Evolutionary conservation across 2,113 vertebrate species (phyloP).

Genomic region (Lepus timidus): DNA sequence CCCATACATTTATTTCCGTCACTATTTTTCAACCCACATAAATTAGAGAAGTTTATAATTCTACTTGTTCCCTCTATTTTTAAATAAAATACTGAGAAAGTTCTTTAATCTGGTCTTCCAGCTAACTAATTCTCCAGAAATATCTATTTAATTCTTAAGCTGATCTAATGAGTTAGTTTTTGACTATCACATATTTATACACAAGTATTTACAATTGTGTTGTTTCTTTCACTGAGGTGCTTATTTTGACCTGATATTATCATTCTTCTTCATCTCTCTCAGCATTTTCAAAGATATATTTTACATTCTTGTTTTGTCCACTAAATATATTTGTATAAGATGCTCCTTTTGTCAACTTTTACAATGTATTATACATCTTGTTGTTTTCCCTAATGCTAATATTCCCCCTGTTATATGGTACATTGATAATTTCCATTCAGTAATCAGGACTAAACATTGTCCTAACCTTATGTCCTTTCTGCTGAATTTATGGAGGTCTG

Average conservation of each 20-base stretch:
- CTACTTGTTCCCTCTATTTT: background rate
- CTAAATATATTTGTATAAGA: background rate
- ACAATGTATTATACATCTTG: background rate
- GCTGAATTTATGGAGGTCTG: background rate
- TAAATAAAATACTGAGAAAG: background rate
- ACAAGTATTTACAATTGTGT: background rate
- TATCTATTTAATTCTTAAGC: conserved; percentile 3
- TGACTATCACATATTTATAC: background rate
- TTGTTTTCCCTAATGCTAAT: background rate
- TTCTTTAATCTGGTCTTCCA: background rate
- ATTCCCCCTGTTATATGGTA: background rate
- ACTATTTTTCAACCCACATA: background rate
- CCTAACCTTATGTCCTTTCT: background rate
- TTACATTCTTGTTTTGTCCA: background rate
- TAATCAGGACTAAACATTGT: background rate
- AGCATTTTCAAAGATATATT: background rate
- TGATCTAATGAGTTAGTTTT: background rate
- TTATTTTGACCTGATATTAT: background rate
- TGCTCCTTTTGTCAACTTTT: background rate
- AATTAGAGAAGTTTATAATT: background rate
- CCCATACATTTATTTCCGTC: background rate
- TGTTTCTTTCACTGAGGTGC: background rate
- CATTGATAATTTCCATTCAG: background rate
- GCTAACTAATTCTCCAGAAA: background rate
- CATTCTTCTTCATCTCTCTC: background rate